Base-by-base conservation (phyloP, 2,797 vertebrate genomes). In the Cyclura pinguis region DNA sequence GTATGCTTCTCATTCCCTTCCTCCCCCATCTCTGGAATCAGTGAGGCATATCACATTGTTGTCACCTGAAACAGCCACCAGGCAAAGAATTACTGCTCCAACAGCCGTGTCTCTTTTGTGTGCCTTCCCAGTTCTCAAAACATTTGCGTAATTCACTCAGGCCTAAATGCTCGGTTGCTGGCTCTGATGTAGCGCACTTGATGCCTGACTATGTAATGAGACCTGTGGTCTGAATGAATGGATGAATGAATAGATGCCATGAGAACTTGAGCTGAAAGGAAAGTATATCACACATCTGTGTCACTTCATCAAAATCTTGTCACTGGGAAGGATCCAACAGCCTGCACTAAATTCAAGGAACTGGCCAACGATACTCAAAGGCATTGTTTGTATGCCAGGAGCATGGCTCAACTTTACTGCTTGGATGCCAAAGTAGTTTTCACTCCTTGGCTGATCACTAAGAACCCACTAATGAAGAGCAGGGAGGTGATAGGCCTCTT, bases 371-470 rank as follows among this genome's bases (percentile, higher is more conserved):
- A 88, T 29, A 64, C 57, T 93, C 80, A 84, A 18, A 94, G 52
- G 27, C 55, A 29, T 84, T 89, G 72, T 93, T 95, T 90, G 88
- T 77, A 77, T n/a, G 62, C 89, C 86, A 93, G 94, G 57, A 76
- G 52, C 85, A 92, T 69, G 52, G 89, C 87, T 95, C 94, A 95
- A 93, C 89, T 93, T 92, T 83, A 89, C 76, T 91, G 86, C 13
- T 64, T 8, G 6, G 27, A 1, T 89, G 92, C 87, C 94, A 95
- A 90, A 91, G 77, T 55, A 64, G 87, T 92, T 94, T 92, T 57
- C 83, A 91, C 85, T 93, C 50, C 84, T 93, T 91, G 91, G 77
- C 59, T 94, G 82, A 85, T 93, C 80, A 78, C 57, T 76, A 91
- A 84, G 93, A 93, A 77, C 88, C 91, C 90, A 92, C 84, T 88